phyloP scores from a whole-genome alignment of 2,113 vertebrate species.

The Hippopotamus amphibius region DNA sequence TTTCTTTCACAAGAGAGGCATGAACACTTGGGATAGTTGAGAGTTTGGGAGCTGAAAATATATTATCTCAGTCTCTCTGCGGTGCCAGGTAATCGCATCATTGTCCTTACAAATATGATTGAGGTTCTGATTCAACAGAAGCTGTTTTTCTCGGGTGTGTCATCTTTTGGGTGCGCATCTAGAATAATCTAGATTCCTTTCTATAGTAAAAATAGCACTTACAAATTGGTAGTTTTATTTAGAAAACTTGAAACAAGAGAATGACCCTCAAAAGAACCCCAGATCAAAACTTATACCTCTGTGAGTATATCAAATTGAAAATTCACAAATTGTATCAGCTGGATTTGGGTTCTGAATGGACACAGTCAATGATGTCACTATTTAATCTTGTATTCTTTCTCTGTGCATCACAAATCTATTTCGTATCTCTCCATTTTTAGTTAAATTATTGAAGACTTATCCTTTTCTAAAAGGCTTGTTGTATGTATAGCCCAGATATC shows the following conservation, averaged over 20 bases:
- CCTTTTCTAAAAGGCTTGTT: not conserved
- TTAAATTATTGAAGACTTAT: not conserved
- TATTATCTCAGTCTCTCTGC: not conserved
- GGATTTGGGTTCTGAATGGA: not conserved
- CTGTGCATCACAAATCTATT: not conserved
- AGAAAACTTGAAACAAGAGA: not conserved
- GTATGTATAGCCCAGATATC: not conserved
- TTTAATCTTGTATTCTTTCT: conserved; percentile 25
- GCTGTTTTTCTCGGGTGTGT: not conserved
- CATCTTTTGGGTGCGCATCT: not conserved
- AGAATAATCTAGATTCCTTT: not conserved
- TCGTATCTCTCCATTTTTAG: not conserved
- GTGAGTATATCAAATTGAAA: not conserved
- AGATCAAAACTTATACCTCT: not conserved
- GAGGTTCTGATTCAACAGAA: not conserved
- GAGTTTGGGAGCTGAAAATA: not conserved
- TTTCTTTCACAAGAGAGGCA: conserved; percentile 25
- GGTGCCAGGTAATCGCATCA: not conserved
- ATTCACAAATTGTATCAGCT: not conserved
- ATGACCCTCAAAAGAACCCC: not conserved
- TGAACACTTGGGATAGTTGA: not conserved
- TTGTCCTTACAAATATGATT: not conserved
- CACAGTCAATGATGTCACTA: not conserved
- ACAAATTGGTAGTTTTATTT: not conserved
- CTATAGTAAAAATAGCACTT: not conserved